Base-by-base conservation (phyloP, 1,140 invertebrate genomes). In the Anthonomus grandis region DNA sequence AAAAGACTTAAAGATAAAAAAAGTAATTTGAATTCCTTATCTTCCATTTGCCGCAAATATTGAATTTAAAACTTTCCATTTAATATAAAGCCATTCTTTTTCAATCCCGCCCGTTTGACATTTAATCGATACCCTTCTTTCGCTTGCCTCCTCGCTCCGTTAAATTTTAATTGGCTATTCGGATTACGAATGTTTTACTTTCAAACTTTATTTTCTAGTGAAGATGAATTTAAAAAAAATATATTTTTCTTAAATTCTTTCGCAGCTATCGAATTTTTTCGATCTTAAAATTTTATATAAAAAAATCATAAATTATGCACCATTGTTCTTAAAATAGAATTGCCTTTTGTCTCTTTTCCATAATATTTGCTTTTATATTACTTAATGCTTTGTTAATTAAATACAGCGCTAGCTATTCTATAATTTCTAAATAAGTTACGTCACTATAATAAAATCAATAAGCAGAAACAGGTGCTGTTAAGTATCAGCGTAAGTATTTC, bases 1-100 rank as follows among this genome's bases (percentile, higher is more conserved):
- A n/a, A n/a, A n/a, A n/a, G n/a, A n/a, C n/a, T n/a, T n/a, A n/a
- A 53, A 53, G 39, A 44, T 53, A 53, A 44, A 53, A 53, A 44
- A 45, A 44, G 37, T 39, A 48, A 52, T 19, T 34, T 19, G 12
- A 17, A 19, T 53, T 45, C 39, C 45, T 44, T 53, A 52, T 52
- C 49, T 52, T n/a, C 24, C 51, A 52, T 53, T 50, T 45, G 17
- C 39, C 24, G 24, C 39, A 53, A 53, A 53, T 53, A 53, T 53
- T 53, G 25, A 53, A 53, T 53, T 53, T 34, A 53, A 53, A 53
- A 53, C 25, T 53, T 45, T 44, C 24, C 24, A 21, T 45, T 53
- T 44, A 53, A 53, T 42, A 53, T 9, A 23, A 53, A 13, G 38
- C 50, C 38, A 44, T 53, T 53, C 24, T 42, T 53, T 45, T 53